Evolutionary conservation across 2,113 vertebrate species (phyloP), one percentile per base, ranked within the genome.

Genomic region (Neopipo cinnamomea): DNA sequence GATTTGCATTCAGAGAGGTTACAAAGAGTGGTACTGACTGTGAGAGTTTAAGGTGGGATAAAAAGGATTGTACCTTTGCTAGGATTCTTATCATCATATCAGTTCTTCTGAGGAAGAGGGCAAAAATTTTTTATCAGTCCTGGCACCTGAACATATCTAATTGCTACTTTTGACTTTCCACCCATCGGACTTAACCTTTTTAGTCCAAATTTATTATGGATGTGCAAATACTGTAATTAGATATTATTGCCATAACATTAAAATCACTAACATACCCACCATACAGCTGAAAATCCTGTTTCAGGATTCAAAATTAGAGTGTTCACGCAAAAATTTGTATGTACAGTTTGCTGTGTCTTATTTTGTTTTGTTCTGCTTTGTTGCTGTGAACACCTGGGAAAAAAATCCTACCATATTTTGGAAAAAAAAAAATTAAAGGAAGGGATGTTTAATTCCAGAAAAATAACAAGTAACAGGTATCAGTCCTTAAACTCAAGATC

Each of bases 351-450:
- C 35, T 52, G 5, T 61, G 9, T 28, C 4, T 56, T 72, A 8
- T 30, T 76, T 72, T 66, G 5, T 47, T 88, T 74, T 33, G 3
- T 37, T 92, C n/a, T 75, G n/a, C 27, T 66, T 66, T 78, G 14
- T 55, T 7, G 3, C 30, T 75, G 4, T 21, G 9, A 74, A 8
- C 21, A 53, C 16, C 24, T 37, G 11, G 22, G 19, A 39, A 56
- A 66, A 80, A 62, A n/a, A 0, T 2, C 6, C 11, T 2, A 20
- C 1, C 12, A 53, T 8, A 33, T 39, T 77, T 70, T 39, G 14
- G 17, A 76, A 66, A 49, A 28, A 61, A 61, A 18, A 37, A 11
- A 62, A 15, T 16, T 8, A 53, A 3, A 46, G 3, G 9, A 61
- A 62, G 49, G 27, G 21, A 28, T 63, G 7, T 46, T 75, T 58